Evolutionary conservation across 2,888 invertebrate species (phyloP), one percentile per base, ranked within the genome.

Genomic region (Melipona beecheii): DNA sequence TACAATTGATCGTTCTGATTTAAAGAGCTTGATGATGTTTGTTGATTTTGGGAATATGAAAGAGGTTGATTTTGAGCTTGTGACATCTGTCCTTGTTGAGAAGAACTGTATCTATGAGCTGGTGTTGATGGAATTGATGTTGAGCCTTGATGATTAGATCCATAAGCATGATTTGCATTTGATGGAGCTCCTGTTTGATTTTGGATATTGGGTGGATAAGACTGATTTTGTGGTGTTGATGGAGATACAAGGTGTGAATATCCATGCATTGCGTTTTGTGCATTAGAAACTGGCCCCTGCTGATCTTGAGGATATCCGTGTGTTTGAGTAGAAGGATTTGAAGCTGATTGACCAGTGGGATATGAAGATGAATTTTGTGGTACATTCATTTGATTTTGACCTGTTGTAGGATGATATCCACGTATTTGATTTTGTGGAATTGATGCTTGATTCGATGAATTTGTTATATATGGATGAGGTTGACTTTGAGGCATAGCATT

Each of bases 381-480:
- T 6, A 90, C 79, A 11, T 76, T 83, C 6, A 89, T 87, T 71
- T 90, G 92, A 82, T 71, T 86, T 62, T 90, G 90, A 13, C 91
- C 74, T 17, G 88, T 72, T 13, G 90, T 68, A 13, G 91, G 43
- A 78, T 93, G 43, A 78, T 93, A 93, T 9, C 92, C 90, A 21
- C 91, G 90, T 19, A 92, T 91, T 64, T 91, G 90, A 90, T 90
- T 92, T 71, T 91, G 92, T 13, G 90, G 71, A 6, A 91, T 81
- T 9, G 90, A 43, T 24, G 87, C 50, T 64, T 91, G 90, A 73
- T 73, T 85, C 9, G 91, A 56, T 69, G 90, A 58, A 75, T 85
- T 82, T 64, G 82, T 11, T 27, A 91, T 88, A 4, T 90, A 90
- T 68, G 86, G 78, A 50, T 90, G 89, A 56, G 88, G 31, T 15